These are phyloP conservation scores for Parnassius glacialis DNA, from an alignment of 2,888 invertebrate genomes.

Conservation along the genomic window DNA sequence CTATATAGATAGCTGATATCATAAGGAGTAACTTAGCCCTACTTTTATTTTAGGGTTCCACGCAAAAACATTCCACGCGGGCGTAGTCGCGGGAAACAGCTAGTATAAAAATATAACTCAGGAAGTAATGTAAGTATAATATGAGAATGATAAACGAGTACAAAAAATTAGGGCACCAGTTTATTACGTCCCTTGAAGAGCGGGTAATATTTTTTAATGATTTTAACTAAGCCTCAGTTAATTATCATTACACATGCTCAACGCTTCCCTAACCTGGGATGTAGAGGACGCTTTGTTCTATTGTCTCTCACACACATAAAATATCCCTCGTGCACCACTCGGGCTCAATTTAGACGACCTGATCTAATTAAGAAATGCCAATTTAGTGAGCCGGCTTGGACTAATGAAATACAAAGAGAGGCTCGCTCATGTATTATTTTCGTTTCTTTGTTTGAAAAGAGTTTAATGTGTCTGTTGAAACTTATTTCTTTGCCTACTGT, in stretches of 20 bases:
- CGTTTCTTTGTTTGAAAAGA: conserved; percentile 2
- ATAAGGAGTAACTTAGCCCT: no score
- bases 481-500: not conserved
- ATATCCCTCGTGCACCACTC: conserved; percentile 21
- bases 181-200: not conserved
- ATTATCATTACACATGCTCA: conserved; percentile 21
- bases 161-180: no score
- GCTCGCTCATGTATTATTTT: conserved; percentile 11
- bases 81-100: no score
- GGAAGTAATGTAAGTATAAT: no score
- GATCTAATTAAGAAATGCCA: conserved; percentile 38
- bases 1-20: no score
- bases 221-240: conserved; percentile 11
- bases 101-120: no score
- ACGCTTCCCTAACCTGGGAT: conserved; percentile 10
- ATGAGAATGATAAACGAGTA: no score
- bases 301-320: conserved; percentile 25
- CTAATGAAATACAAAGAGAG: conserved; percentile 24
- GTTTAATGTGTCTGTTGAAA: conserved; percentile 1
- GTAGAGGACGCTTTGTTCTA: conserved; percentile 19
- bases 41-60: no score
- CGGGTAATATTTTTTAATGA: conserved; percentile 9
- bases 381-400: conserved; percentile 30
- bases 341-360: conserved; percentile 24
- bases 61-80: no score